Evolutionary conservation across 1,140 invertebrate species (phyloP), one percentile per base, ranked within the genome.

Genomic region (Drosophila subpulchrella): DNA sequence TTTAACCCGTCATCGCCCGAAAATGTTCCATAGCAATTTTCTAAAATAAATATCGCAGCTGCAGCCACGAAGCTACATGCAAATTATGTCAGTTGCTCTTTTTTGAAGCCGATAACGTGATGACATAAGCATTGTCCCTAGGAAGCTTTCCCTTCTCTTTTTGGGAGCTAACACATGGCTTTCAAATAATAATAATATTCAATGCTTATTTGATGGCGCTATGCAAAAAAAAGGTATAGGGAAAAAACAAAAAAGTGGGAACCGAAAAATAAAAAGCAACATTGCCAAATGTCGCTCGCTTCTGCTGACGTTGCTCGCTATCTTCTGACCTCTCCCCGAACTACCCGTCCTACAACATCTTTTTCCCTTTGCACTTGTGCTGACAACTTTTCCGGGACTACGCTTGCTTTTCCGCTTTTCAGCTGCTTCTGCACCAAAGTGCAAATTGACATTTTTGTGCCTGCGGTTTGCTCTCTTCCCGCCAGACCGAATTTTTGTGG

Each of bases 371-470:
- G 63, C 67, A 46, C 63, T 70, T 54, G 53, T 57, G 72, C 73
- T 75, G 73, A 75, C 73, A 75, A 75, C 73, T 75, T 75, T 75
- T 47, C 59, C 70, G 58, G 65, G 44, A 57, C 65, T 71, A 17
- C 55, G 66, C 63, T 48, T 67, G 63, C 63, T 68, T 68, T 51
- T 47, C 58, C 13, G 57, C 53, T 75, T 54, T 73, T 61, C 44
- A 32, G 46, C 60, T 66, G 70, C 61, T 72, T 73, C 75, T 71
- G 70, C 70, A 66, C 58, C 66, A 72, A 88, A 88, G 82, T 81
- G 82, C 75, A 86, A 86, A 86, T 86, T 86, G 82, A 88, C 82
- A 86, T 88, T 86, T 86, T 86, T 86, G 83, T 88, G 83, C 79
- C 82, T 82, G 79, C 59, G 82, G 83, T 88, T 85, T 81, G 80